Evolutionary conservation across 2,113 vertebrate genomes (phyloP).

Genomic region (Epinephelus lanceolatus): DNA sequence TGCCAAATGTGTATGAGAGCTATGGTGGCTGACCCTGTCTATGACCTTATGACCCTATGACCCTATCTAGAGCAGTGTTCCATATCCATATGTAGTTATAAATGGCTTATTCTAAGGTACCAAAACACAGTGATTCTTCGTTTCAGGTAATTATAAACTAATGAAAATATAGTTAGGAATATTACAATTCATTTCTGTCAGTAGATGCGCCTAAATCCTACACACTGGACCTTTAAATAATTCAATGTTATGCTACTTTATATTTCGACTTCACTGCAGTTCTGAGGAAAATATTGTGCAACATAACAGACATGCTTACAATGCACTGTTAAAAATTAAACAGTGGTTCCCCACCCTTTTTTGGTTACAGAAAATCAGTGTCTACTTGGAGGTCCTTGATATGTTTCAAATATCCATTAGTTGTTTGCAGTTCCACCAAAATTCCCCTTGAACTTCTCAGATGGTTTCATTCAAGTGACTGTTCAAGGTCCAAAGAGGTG

Average conservation of each 20-base stretch:
- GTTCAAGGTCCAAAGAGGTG: background rate
- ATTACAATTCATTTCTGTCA: too few relatives aligned
- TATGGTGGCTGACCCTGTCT: too few relatives aligned
- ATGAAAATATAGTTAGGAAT: too few relatives aligned
- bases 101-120: too few relatives aligned
- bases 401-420: background rate
- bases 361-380: background rate
- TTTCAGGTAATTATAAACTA: too few relatives aligned
- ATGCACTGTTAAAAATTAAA: background rate
- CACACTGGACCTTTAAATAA: background rate
- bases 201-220: too few relatives aligned
- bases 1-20: too few relatives aligned
- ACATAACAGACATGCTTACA: background rate
- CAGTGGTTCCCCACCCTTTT: background rate
- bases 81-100: too few relatives aligned
- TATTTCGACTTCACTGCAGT: background rate
- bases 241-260: background rate
- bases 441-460: background rate
- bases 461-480: conserved; percentile 4
- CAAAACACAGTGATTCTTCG: too few relatives aligned
- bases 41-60: too few relatives aligned
- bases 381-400: background rate
- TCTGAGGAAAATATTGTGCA: background rate
- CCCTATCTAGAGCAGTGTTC: too few relatives aligned
- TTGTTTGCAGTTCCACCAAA: background rate